Base-by-base conservation (phyloP, 2,888 invertebrate species). In the Gordius sp. region DNA sequence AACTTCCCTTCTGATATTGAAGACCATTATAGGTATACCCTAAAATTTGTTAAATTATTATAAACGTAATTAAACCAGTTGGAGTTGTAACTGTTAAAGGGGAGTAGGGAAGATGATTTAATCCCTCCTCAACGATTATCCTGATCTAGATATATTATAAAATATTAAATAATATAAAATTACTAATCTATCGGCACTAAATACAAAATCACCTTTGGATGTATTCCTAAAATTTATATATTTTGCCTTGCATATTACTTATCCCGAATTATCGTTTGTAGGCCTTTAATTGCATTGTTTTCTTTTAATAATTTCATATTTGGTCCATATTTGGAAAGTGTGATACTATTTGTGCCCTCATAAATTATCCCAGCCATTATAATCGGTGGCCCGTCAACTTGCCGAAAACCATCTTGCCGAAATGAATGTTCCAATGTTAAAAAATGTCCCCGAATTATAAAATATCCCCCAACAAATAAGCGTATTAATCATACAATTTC, bases 1-100 rank as follows among this genome's bases (percentile, higher is more conserved):
- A 97, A 70, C 97, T 97, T 24, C 93, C 93, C 28, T 87, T 85
- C 58, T 84, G 81, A 73, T 89, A 97, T 65, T 82, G 82, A 1
- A 97, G 73, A 0, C 97, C 97, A 65, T 84, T 77, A 66, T 91
- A 93, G 41, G 77, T 72, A 8, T 81, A 81, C 56, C 82, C 82
- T 71, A 61, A 39, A 59, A 59, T 2, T 2, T 57, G 16, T 28
- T 20, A 28, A 23, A 26, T 24, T 25, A 41, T 61, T 16, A 53
- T 39, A 33, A 41, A 16, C n/a, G 28, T 16, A 59, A 2, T 18
- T 16, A 60, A 59, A 71, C 72, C 72, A 0, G 91, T 93, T 0
- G 93, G 93, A 1, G 97, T 97, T 24, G 79, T 79, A 1, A 97
- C 82, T 62, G 79, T 78, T 66, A 81, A 81, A 68, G 82, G 80